These are phyloP conservation scores for Microctenopoma lineatum DNA, from an alignment of 2,797 vertebrate species.

Conservation along the genomic window DNA sequence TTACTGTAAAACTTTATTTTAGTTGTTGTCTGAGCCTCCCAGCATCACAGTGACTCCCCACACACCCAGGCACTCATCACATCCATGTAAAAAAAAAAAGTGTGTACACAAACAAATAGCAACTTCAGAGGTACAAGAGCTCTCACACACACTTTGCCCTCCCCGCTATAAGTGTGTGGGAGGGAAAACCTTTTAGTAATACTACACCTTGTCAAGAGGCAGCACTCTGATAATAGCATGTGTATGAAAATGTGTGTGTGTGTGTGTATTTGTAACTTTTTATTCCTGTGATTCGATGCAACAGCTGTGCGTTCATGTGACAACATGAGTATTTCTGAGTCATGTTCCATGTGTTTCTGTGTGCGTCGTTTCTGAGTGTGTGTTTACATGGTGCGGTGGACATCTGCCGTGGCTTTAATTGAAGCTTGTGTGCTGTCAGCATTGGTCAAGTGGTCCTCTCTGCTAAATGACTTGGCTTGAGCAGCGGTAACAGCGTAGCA, in stretches of 20 bases:
- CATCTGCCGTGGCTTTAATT: slow-evolving; percentile 55
- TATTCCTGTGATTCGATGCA: slow-evolving; percentile 31
- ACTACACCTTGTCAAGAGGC: slow-evolving; percentile 58
- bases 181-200: slow-evolving; percentile 66
- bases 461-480: slow-evolving; percentile 59
- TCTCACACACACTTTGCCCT: slow-evolving; percentile 51
- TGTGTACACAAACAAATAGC: slow-evolving; percentile 47
- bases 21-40: slow-evolving; percentile 19
- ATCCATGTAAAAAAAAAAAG: background rate
- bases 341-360: background rate
- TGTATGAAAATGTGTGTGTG: background rate
- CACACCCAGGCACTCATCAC: slow-evolving; percentile 19
- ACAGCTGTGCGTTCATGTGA: slow-evolving; percentile 20
- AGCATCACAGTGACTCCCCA: slow-evolving; percentile 22
- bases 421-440: slow-evolving; percentile 58
- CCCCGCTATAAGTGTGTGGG: slow-evolving; percentile 58
- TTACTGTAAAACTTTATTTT: slow-evolving; percentile 16
- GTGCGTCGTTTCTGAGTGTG: background rate
- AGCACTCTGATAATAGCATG: slow-evolving; percentile 40
- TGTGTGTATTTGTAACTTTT: slow-evolving; percentile 7
- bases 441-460: slow-evolving; percentile 73
- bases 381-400: background rate
- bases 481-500: slow-evolving; percentile 28
- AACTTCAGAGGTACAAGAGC: slow-evolving; percentile 56
- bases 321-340: slow-evolving; percentile 3